A percentile compares a stretch with the other conserved stretches of the same genome.
Conservation (phyloP, 2,113 vertebrate genomes). For the Lates calcarifer region DNA sequence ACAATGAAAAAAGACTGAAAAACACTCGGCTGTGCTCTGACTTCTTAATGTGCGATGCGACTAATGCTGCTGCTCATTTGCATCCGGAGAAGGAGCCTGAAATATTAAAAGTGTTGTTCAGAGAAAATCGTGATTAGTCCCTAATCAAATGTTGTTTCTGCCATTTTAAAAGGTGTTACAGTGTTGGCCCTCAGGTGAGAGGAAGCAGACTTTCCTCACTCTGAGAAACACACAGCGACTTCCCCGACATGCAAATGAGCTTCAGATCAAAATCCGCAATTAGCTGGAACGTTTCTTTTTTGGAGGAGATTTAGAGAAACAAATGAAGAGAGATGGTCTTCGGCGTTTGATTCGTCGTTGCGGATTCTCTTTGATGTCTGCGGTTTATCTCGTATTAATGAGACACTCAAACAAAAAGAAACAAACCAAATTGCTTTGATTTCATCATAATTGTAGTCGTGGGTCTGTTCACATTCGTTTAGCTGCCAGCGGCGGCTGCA, state of each 20-base stretch:
- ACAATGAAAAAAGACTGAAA: conserved; percentile 77
- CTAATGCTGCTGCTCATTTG: conserved; percentile 78
- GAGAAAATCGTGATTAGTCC: conserved; percentile 79
- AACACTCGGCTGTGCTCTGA: conserved; percentile 74
- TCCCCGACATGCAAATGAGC: conserved; percentile 70
- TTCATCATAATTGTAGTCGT: conserved; percentile 71
- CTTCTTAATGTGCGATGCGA: conserved; percentile 79
- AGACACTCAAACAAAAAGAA: conserved; percentile 69
- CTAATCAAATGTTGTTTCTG: conserved; percentile 84
- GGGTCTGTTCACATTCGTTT: conserved; percentile 10
- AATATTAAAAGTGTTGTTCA: conserved; percentile 81
- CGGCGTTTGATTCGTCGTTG: conserved; percentile 54
- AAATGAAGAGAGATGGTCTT: conserved; percentile 63
- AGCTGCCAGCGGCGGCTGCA: conserved; percentile 16
- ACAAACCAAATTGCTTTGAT: conserved; percentile 75
- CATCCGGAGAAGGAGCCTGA: conserved; percentile 78
- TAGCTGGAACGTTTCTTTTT: conserved; percentile 55
- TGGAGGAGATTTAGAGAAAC: conserved; percentile 75
- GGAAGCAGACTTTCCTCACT: conserved; percentile 43
- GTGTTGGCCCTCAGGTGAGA: conserved; percentile 79
- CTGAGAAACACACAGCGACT: conserved; percentile 11
- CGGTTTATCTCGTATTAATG: conserved; percentile 73
- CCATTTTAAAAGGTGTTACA: conserved; percentile 72
- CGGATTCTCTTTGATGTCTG: conserved; percentile 79
- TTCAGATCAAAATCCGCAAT: conserved; percentile 59